Conservation (phyloP, 2,797 vertebrate genomes). For the Vespertilio murinus region DNA sequence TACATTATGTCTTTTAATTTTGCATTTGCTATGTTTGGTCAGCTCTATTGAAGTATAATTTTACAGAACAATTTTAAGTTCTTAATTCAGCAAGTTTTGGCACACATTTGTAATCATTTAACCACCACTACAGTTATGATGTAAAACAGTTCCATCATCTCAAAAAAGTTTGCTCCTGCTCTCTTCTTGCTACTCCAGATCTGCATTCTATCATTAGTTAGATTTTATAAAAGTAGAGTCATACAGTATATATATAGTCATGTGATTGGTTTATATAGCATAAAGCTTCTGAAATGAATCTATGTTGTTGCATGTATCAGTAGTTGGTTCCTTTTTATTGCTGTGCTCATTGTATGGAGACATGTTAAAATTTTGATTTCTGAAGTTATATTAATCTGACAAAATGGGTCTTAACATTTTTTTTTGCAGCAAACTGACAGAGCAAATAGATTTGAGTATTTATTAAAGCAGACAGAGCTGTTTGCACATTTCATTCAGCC, state of each 20-base stretch:
- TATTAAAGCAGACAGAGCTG: slow-evolving; percentile 98
- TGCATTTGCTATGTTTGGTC: background rate
- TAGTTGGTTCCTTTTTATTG: slow-evolving; percentile 15
- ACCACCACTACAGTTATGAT: background rate
- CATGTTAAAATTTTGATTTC: slow-evolving; percentile 23
- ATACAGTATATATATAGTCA: background rate
- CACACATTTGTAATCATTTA: background rate
- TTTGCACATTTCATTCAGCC: slow-evolving; percentile 99
- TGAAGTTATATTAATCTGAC: slow-evolving; percentile 43
- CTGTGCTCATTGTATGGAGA: background rate
- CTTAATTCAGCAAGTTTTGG: background rate
- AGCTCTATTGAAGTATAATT: background rate
- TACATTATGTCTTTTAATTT: background rate
- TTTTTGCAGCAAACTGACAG: slow-evolving; percentile 93
- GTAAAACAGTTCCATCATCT: background rate
- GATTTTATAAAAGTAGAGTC: background rate
- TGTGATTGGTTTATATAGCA: background rate
- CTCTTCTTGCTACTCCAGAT: background rate
- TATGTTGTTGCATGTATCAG: background rate
- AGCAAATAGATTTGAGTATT: slow-evolving; percentile 98
- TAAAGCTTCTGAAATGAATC: background rate
- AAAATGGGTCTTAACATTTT: slow-evolving; percentile 43
- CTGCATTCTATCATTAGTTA: background rate
- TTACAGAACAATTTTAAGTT: background rate
- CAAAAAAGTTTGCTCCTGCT: background rate